Conservation (phyloP, 2,888 invertebrate species). For the Drosophila borealis region DNA sequence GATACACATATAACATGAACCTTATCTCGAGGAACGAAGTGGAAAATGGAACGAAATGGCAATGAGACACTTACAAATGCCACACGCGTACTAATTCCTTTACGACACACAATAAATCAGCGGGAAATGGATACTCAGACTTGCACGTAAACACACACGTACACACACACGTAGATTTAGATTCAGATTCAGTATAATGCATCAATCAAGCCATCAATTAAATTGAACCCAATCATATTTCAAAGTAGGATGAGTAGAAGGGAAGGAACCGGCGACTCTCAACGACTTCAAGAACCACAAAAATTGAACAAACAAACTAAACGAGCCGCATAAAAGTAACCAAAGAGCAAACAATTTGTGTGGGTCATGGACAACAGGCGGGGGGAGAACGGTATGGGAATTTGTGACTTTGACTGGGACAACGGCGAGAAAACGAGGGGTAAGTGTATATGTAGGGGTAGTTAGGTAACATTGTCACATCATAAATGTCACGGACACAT, state of each 20-base stretch:
- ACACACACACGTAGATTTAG: background rate
- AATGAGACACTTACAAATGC: slow-evolving; percentile 38
- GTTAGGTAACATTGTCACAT: slow-evolving; percentile 72
- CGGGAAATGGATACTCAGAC: slow-evolving; percentile 39
- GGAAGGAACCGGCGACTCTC: slow-evolving; percentile 16
- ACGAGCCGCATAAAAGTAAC: slow-evolving; percentile 64
- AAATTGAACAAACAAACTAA: slow-evolving; percentile 61
- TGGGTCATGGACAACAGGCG: slow-evolving; percentile 38
- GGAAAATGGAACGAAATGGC: slow-evolving; percentile 18
- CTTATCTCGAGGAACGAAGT: slow-evolving; percentile 1
- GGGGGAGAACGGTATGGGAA: background rate
- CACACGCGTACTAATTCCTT: slow-evolving; percentile 48
- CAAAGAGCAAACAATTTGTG: slow-evolving; percentile 66
- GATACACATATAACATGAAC: slow-evolving; percentile 5
- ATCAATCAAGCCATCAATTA: slow-evolving; percentile 70
- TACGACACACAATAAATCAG: slow-evolving; percentile 56
- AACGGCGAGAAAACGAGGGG: background rate
- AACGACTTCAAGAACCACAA: slow-evolving; percentile 33
- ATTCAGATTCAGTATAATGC: slow-evolving; percentile 24
- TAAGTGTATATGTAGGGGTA: slow-evolving; percentile 14
- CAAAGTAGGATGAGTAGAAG: slow-evolving; percentile 28
- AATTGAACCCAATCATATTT: slow-evolving; percentile 64
- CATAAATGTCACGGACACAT: slow-evolving; percentile 80
- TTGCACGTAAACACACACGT: slow-evolving; percentile 8
- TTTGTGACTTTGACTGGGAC: slow-evolving; percentile 41